Conservation (phyloP, 2,888 invertebrate genomes). For the Morpho helenor region DNA sequence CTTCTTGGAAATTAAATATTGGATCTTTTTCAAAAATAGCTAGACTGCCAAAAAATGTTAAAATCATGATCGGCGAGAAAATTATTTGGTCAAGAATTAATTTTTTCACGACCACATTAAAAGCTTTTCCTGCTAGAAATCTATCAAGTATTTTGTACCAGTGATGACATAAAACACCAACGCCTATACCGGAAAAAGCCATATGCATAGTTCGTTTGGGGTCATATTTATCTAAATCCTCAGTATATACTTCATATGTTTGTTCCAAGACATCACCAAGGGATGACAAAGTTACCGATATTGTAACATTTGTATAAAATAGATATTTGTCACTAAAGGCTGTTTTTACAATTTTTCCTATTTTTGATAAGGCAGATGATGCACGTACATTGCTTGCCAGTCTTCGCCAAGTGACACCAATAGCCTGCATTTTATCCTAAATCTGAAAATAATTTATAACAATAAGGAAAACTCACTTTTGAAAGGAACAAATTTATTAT, state of each 20-base stretch:
- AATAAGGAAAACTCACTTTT: slow-evolving; percentile 8
- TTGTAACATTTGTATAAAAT: slow-evolving; percentile 88
- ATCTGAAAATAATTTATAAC: slow-evolving; percentile 39
- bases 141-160: slow-evolving; percentile 93
- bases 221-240: slow-evolving; percentile 81
- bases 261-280: slow-evolving; percentile 92
- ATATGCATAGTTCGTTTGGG: slow-evolving; percentile 85
- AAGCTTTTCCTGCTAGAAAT: slow-evolving; percentile 84
- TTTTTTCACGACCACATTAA: slow-evolving; percentile 86
- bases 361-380: slow-evolving; percentile 34
- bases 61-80: slow-evolving; percentile 91
- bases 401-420: slow-evolving; percentile 54
- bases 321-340: slow-evolving; percentile 86
- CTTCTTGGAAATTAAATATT: slow-evolving; percentile 81
- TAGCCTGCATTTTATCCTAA: slow-evolving; percentile 45
- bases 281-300: slow-evolving; percentile 88
- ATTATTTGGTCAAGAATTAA: slow-evolving; percentile 90
- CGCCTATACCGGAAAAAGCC: slow-evolving; percentile 87
- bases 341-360: slow-evolving; percentile 46
- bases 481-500: slow-evolving; percentile 3
- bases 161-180: slow-evolving; percentile 91
- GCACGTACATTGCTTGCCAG: slow-evolving; percentile 44
- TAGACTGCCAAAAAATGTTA: slow-evolving; percentile 89
- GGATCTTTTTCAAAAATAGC: slow-evolving; percentile 86
- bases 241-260: slow-evolving; percentile 85